Base-by-base conservation (phyloP, 92 coral and sea anemone genomes). In the Epizoanthus stellaris region DNA sequence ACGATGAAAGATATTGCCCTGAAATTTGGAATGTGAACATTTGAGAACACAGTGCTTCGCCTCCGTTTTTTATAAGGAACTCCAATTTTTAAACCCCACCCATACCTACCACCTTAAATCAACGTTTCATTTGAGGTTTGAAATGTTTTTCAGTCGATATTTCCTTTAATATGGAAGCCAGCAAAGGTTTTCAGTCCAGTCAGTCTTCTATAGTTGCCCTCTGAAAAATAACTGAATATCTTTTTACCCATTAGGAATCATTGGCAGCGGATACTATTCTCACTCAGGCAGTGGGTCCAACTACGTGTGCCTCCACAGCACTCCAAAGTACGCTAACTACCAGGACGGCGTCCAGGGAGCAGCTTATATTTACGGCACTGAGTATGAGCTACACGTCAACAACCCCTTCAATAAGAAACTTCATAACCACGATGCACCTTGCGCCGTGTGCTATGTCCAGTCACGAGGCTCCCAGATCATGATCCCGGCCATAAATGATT, bases 401-500 rank as follows among this genome's bases (percentile, higher is more conserved):
- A 82, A 77, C 68, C 92, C 88, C 16, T 86, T 85, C 52, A 57
- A 39, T 34, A 81, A 74, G 80, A 61, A 11, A 91, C 86, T 0
- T 85, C 93, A 3, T 92, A 30, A 30, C 36, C 36, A 30, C 36
- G 36, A 30, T 30, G 36, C 36, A 30, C 36, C 36, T 30, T 30
- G 95, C 23, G 89, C 87, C 21, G 93, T 86, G 63, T 92, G 95
- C 60, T 82, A 92, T 73, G 93, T 90, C 74, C 68, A 13, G 61
- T 82, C 89, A 53, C 91, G 95, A 54, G 87, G 80, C 23, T 20
- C 93, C 0, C 84, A 83, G 85, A 40, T 89, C 52, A 89, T 90
- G 93, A 80, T 92, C 13, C 91, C 95, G 64, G 95, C 91, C 19
- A 86, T 89, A 67, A 81, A 88, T 76, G 90, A 86, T 30, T 93